Evolutionary conservation across 1,140 invertebrate species (phyloP).

Genomic region (Eumaeus atala): DNA sequence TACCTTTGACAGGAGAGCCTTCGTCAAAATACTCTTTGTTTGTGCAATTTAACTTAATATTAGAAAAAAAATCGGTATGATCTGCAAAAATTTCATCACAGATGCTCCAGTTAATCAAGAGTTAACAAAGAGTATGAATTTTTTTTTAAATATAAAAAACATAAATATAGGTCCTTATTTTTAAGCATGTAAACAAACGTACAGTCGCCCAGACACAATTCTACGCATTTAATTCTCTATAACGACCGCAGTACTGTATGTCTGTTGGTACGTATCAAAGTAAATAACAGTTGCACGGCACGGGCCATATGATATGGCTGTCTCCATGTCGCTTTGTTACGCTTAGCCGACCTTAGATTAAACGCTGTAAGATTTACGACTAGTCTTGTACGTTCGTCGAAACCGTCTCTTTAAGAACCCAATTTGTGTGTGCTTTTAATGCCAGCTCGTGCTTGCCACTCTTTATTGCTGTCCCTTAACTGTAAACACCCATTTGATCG

Average conservation of each 20-base stretch:
- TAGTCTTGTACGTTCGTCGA: slow-evolving; percentile 59
- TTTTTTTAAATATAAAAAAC: too few relatives aligned
- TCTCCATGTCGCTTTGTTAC: slow-evolving; percentile 67
- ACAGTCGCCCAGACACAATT: too few relatives aligned
- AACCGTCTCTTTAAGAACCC: slow-evolving; percentile 64
- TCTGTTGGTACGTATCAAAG: slow-evolving; percentile 44
- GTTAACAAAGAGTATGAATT: too few relatives aligned
- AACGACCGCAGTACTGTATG: not conserved
- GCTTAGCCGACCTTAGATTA: slow-evolving; percentile 60
- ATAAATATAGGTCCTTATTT: not conserved
- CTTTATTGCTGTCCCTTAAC: slow-evolving; percentile 68
- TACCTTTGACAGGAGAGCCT: too few relatives aligned
- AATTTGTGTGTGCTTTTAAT: slow-evolving; percentile 64
- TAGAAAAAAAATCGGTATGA: too few relatives aligned
- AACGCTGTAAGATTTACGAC: slow-evolving; percentile 60
- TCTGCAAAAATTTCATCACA: too few relatives aligned
- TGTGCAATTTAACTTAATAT: too few relatives aligned
- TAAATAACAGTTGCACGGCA: slow-evolving; percentile 67
- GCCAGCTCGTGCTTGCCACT: slow-evolving; percentile 58
- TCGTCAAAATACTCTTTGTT: too few relatives aligned
- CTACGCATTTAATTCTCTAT: too few relatives aligned
- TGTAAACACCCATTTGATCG: slow-evolving; percentile 65
- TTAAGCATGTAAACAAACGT: too few relatives aligned
- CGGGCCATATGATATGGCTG: too few relatives aligned
- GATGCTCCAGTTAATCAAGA: too few relatives aligned